These are phyloP conservation scores for Baccha elongata DNA, from an alignment of 2,888 invertebrate species.

Conservation along the genomic window DNA sequence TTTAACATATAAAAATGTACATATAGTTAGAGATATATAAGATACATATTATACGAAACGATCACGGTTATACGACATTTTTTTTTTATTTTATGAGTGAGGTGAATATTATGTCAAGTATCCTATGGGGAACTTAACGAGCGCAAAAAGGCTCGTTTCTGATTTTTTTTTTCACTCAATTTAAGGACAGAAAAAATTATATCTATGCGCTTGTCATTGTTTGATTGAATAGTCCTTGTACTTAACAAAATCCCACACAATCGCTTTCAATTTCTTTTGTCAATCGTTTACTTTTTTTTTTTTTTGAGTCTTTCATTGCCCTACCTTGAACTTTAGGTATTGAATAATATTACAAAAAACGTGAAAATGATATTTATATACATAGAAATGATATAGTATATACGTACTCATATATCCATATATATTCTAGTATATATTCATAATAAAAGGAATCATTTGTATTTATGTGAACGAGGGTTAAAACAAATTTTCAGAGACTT, in stretches of 20 bases:
- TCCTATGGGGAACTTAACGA: not conserved
- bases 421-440: not conserved
- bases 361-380: not conserved
- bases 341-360: not conserved
- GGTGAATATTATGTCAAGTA: slow-evolving; percentile 55
- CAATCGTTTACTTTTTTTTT: slow-evolving; percentile 18
- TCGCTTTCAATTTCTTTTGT: slow-evolving; percentile 45
- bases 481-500: not conserved
- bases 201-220: slow-evolving; percentile 46
- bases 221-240: slow-evolving; percentile 65
- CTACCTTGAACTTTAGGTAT: slow-evolving; percentile 48
- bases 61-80: too few species aligned
- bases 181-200: slow-evolving; percentile 36
- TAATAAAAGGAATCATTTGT: not conserved
- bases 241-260: slow-evolving; percentile 39
- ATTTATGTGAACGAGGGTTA: not conserved
- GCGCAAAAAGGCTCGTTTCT: not conserved
- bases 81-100: slow-evolving; percentile 18
- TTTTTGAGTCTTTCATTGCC: slow-evolving; percentile 16
- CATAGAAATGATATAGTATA: not conserved
- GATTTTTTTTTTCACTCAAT: slow-evolving; percentile 19
- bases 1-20: too few species aligned
- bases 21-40: too few species aligned
- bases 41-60: too few species aligned
- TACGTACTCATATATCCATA: not conserved